phyloP scores from a whole-genome alignment of 2,113 vertebrate genomes.

The Pseudolaguvia tuberculata region DNA sequence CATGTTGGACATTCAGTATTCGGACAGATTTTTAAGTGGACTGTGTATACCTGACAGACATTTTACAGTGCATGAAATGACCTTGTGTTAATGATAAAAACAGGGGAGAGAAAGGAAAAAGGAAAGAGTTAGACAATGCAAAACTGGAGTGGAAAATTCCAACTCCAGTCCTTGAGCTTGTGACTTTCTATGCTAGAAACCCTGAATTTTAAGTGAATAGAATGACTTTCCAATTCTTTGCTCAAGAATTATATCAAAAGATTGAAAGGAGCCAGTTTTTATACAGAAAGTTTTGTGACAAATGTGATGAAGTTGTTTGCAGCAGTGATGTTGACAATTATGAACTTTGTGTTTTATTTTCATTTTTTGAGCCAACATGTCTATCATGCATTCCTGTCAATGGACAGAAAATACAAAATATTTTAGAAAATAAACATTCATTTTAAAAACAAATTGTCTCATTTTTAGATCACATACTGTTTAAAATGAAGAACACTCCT shows the following conservation, averaged over 20 bases:
- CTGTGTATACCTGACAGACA: slow-evolving; percentile 22
- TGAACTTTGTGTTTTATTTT: slow-evolving; percentile 80
- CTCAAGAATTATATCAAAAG: too few relatives aligned
- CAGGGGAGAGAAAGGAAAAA: neutral
- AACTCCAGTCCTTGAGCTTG: slow-evolving; percentile 28
- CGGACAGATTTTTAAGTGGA: slow-evolving; percentile 17
- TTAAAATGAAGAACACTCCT: neutral
- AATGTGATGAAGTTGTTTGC: slow-evolving; percentile 52
- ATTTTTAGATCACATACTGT: neutral
- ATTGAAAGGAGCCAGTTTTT: neutral
- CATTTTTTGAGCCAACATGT: slow-evolving; percentile 95
- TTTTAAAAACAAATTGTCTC: slow-evolving; percentile 44
- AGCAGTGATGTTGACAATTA: slow-evolving; percentile 33
- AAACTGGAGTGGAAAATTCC: slow-evolving; percentile 34
- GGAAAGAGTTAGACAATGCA: slow-evolving; percentile 16
- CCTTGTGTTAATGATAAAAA: slow-evolving; percentile 36
- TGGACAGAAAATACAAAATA: slow-evolving; percentile 87
- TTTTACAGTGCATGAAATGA: slow-evolving; percentile 35
- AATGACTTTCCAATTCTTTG: slow-evolving; percentile 36
- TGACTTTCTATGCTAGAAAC: slow-evolving; percentile 29
- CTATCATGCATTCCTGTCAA: slow-evolving; percentile 95
- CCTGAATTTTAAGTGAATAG: slow-evolving; percentile 14
- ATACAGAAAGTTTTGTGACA: slow-evolving; percentile 70
- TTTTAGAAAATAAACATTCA: slow-evolving; percentile 78
- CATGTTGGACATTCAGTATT: neutral